Conservation (phyloP, 2,888 invertebrate species). For the Tortrix viridana region DNA sequence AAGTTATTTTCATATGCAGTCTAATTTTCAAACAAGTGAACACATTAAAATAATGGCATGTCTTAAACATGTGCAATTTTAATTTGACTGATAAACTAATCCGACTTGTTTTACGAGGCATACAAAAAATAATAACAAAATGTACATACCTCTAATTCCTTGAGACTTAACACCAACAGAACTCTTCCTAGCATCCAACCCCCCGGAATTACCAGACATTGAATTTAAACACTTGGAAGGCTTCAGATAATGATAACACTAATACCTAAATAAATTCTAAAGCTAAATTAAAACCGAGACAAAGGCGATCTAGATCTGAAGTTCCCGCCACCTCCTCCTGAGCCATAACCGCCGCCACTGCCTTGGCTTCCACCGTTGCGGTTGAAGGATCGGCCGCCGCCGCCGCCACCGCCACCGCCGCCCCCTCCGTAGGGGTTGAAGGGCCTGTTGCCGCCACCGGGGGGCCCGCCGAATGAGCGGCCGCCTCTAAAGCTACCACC, state of each 20-base stretch:
- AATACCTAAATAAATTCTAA: slow-evolving; percentile 80
- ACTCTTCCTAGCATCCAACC: slow-evolving; percentile 79
- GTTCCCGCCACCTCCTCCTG: slow-evolving; percentile 74
- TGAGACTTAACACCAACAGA: slow-evolving; percentile 63
- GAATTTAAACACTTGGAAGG: slow-evolving; percentile 82
- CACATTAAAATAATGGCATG: too few species aligned
- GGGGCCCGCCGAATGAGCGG: slow-evolving; percentile 75
- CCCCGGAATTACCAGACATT: slow-evolving; percentile 74
- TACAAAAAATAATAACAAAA: slow-evolving; percentile 33
- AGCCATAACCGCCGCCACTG: slow-evolving; percentile 65
- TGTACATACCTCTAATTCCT: slow-evolving; percentile 73
- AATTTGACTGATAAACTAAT: too few species aligned
- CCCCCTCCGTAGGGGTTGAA: slow-evolving; percentile 84
- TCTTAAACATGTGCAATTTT: too few species aligned
- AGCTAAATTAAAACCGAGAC: slow-evolving; percentile 76
- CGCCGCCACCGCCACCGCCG: slow-evolving; percentile 71
- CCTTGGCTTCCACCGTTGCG: slow-evolving; percentile 56
- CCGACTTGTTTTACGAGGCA: background rate
- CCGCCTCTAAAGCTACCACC: slow-evolving; percentile 79
- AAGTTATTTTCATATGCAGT: too few species aligned
- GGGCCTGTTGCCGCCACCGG: slow-evolving; percentile 83
- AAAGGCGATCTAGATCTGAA: slow-evolving; percentile 82
- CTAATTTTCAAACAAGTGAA: too few species aligned
- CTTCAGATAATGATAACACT: slow-evolving; percentile 84
- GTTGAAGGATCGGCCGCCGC: slow-evolving; percentile 53